A percentile compares a stretch with the other conserved stretches of the same genome.
phyloP scores from a whole-genome alignment of 2,888 invertebrate species.

The Drosophila barbarae region DNA sequence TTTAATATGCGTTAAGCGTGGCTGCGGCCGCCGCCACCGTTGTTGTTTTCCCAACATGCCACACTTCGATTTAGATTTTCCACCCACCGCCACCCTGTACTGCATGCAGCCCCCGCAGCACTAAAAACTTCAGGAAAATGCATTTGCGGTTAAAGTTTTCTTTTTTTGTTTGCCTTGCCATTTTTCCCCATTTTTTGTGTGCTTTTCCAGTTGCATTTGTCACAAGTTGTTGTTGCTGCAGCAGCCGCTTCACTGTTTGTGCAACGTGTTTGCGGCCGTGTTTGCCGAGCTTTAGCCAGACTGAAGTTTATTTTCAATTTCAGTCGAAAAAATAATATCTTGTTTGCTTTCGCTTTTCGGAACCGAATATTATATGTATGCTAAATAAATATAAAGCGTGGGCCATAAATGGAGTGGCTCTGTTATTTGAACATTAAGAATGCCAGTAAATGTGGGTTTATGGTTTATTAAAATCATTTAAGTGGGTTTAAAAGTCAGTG shows the following conservation, averaged over 20 bases:
- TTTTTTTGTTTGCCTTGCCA: conserved; percentile 11
- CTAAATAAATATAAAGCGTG: conserved; percentile 20
- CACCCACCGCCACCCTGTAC: neutral
- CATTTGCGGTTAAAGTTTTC: conserved; percentile 50
- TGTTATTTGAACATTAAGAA: neutral
- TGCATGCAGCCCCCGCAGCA: conserved; percentile 19
- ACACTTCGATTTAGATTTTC: conserved; percentile 44
- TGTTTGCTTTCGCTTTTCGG: conserved; percentile 52
- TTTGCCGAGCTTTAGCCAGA: conserved; percentile 62
- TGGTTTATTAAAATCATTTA: neutral
- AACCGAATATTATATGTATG: conserved; percentile 32
- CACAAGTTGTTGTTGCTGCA: conserved; percentile 42
- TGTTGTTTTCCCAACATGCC: conserved; percentile 69
- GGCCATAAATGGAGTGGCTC: neutral
- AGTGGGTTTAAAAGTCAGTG: neutral
- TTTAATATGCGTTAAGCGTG: conserved; percentile 73
- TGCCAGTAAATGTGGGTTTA: conserved; percentile 3
- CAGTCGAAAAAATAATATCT: conserved; percentile 41
- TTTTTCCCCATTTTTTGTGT: conserved; percentile 14
- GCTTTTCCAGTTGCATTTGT: conserved; percentile 42
- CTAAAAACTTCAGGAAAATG: conserved; percentile 51
- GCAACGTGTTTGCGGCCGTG: conserved; percentile 71
- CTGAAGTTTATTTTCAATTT: conserved; percentile 51
- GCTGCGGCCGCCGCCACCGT: conserved; percentile 3
- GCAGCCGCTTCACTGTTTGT: conserved; percentile 60